Base-by-base conservation (phyloP, 2,113 vertebrate species). In the Orientallactaga bullata region DNA sequence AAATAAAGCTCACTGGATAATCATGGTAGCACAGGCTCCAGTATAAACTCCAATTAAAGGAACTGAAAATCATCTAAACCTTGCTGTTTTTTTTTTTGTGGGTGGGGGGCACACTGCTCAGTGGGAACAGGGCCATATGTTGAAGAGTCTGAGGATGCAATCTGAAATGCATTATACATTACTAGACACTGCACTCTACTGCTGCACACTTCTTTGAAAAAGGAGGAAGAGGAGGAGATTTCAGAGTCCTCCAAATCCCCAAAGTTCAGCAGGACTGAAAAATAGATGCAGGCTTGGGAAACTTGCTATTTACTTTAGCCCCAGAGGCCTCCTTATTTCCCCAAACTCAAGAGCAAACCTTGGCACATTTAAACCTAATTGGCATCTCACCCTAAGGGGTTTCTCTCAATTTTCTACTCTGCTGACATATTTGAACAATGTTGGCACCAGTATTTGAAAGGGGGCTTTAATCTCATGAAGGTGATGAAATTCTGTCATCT, bases 401-500 rank as follows among this genome's bases (percentile, higher is more conserved):
- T 95, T 88, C 87, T 94, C 89, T 95, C 88, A 95, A 91, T 95
- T 95, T 95, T 95, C 63, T 85, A 51, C 81, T 95, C 71, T 82
- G 84, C 58, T 95, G 87, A 95, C 73, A 96, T 79, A 91, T 87
- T 74, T 89, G 60, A 92, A 90, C 61, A 81, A 30, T 30, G 90
- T 51, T 88, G 93, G 88, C 68, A 97, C 61, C 32, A 88, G 32
- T 89, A 76, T 84, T 88, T 95, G 87, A 96, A 97, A 97, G 90
- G 28, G 77, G 35, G 28, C 30, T 97, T 96, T 91, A 92, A 76
- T 78, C 93, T 97, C 90, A 81, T 72, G 79, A 97, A 96, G 73
- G 55, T 93, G 86, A 95, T 81, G 1, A 97, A 98, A 95, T 85
- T 13, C 74, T 96, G 93, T 95, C 96, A 96, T 95, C 71, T 37